These are phyloP conservation scores for Phylloscopus whistleri DNA, from an alignment of 2,113 vertebrate genomes.

Conservation along the genomic window DNA sequence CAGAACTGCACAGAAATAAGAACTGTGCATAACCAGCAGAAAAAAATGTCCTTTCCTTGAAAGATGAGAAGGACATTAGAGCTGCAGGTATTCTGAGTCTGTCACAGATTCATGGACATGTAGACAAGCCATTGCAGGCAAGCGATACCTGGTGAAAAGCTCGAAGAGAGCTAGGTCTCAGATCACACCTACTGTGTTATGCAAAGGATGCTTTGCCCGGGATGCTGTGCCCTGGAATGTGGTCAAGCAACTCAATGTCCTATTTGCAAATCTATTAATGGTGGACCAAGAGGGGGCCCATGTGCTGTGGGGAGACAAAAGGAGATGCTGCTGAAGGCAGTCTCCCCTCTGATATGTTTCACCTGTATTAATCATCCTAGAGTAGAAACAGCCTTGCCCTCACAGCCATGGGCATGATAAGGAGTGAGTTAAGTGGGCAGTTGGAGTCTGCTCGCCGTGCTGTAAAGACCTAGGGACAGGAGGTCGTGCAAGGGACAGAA, in stretches of 20 bases:
- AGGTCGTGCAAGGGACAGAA: no score
- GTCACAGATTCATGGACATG: background rate
- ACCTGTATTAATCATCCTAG: no score
- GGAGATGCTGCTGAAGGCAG: no score
- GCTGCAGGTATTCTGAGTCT: background rate
- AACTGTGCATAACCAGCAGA: background rate
- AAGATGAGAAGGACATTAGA: background rate
- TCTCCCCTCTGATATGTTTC: no score
- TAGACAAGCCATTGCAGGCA: background rate
- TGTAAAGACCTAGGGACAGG: no score
- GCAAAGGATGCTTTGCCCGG: background rate
- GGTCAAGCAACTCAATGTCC: background rate
- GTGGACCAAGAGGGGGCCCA: rapidly evolving
- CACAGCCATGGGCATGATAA: no score
- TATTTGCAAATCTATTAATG: background rate
- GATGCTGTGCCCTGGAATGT: background rate
- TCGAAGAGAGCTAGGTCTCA: background rate
- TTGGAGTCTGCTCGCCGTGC: no score
- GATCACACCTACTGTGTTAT: background rate
- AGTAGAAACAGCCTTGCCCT: no score
- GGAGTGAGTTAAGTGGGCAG: no score
- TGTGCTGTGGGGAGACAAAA: no score
- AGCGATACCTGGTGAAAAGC: background rate
- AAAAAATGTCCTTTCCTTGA: background rate
- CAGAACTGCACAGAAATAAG: background rate